Evolutionary conservation across 2,797 vertebrate species (phyloP).

Genomic region (Arctocebus calabarensis): DNA sequence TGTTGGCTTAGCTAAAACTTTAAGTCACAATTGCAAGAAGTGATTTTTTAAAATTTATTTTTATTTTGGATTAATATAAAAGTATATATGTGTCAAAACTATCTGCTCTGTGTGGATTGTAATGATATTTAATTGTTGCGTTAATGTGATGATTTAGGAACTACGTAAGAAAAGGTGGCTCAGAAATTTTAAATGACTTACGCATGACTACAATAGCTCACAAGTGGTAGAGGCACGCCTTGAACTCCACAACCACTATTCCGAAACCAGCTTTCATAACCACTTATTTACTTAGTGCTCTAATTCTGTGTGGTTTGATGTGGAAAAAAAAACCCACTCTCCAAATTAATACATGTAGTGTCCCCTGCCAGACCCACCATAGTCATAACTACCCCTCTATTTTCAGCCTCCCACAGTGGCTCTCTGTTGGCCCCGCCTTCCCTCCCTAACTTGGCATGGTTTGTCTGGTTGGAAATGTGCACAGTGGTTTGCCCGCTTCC

Average conservation of each 20-base stretch:
- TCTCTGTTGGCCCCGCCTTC: not conserved
- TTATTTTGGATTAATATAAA: no score
- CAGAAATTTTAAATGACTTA: constrained; percentile 39
- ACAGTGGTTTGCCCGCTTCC: not conserved
- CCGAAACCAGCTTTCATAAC: constrained; percentile 3
- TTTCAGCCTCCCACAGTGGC: not conserved
- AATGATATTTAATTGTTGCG: not conserved
- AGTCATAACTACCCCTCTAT: not conserved
- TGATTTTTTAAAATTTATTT: not conserved
- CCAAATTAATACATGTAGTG: not conserved
- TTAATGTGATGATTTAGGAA: constrained; percentile 9
- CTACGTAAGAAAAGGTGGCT: not conserved
- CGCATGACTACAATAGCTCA: not conserved
- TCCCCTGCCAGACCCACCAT: not conserved
- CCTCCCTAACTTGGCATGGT: not conserved
- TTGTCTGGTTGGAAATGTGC: not conserved
- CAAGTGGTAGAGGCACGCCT: not conserved
- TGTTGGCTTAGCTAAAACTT: not conserved
- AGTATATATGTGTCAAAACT: not conserved
- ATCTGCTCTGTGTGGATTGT: not conserved
- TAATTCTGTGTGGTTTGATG: not conserved
- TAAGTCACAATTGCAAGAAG: not conserved
- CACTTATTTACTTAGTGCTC: not conserved
- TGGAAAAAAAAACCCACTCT: not conserved
- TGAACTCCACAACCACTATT: not conserved